Evolutionary conservation across 1,140 invertebrate genomes (phyloP).

Genomic region (Drosophila pachea): DNA sequence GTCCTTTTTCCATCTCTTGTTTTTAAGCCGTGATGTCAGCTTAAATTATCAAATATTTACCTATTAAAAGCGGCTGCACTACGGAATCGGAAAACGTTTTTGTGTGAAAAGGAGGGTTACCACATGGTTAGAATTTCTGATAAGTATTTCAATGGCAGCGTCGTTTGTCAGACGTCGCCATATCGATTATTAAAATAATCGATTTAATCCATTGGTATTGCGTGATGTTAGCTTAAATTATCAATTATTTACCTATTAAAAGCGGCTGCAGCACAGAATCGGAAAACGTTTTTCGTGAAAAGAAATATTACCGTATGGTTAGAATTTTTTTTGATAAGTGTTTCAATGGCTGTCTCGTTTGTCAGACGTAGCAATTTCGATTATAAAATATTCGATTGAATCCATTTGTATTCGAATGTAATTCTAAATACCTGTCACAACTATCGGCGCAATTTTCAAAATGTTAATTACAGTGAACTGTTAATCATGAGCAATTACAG

Average conservation of each 20-base stretch:
- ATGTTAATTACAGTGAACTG: too few relatives aligned
- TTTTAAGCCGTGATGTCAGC: slow-evolving; percentile 22
- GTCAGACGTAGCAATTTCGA: slow-evolving; percentile 1
- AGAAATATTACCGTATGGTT: slow-evolving; percentile 23
- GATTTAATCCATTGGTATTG: too few relatives aligned
- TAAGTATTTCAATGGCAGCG: neutral
- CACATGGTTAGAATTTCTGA: slow-evolving; percentile 6
- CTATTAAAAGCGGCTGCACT: slow-evolving; percentile 15
- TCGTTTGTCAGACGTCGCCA: neutral
- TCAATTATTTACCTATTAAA: slow-evolving; percentile 34
- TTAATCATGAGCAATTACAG: too few relatives aligned
- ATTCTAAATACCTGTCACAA: too few relatives aligned
- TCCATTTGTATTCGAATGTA: too few relatives aligned
- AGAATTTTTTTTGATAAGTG: neutral
- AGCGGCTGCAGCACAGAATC: slow-evolving; percentile 19
- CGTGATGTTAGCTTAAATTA: slow-evolving; percentile 5
- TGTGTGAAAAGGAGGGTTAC: slow-evolving; percentile 34
- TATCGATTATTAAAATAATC: slow-evolving; percentile 13
- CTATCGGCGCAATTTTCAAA: too few relatives aligned
- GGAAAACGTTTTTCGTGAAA: slow-evolving; percentile 44
- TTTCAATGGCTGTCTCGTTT: neutral
- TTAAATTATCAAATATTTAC: slow-evolving; percentile 35
- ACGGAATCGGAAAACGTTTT: slow-evolving; percentile 41
- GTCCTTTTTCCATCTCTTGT: neutral
- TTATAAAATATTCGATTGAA: neutral